A percentile compares a stretch with the other conserved stretches of the same genome.
Evolutionary conservation across 2,797 vertebrate genomes (phyloP).

Genomic region (Enteromius fasciolatus): DNA sequence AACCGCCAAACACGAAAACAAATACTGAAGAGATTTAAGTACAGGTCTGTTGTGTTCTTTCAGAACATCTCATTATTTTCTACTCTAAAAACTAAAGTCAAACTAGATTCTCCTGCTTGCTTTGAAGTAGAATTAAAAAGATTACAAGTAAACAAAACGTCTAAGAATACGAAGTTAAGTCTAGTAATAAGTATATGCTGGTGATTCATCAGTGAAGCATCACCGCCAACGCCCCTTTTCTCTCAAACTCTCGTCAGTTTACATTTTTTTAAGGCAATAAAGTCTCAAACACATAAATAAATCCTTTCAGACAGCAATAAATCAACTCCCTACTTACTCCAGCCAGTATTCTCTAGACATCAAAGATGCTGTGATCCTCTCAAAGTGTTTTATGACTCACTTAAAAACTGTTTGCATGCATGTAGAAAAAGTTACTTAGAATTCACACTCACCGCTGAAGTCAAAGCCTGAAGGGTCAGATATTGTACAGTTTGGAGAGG

Average conservation of each 20-base stretch:
- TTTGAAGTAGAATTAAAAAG: background rate
- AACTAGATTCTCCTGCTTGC: background rate
- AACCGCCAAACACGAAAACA: conserved; percentile 6
- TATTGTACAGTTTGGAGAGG: conserved; percentile 15
- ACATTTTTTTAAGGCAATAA: background rate
- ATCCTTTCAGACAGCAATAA: background rate
- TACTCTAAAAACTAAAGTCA: background rate
- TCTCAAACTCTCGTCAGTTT: conserved; percentile 27
- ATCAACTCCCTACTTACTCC: background rate
- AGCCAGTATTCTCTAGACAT: background rate
- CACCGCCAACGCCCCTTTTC: conserved; percentile 32
- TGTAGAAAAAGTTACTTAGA: background rate
- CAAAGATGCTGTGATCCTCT: background rate
- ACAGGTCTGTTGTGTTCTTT: background rate
- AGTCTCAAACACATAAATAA: background rate
- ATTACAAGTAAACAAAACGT: conserved; percentile 10
- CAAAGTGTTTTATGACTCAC: background rate
- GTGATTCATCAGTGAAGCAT: conserved; percentile 32
- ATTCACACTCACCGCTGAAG: conserved; percentile 65
- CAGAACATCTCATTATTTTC: background rate
- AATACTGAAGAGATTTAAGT: background rate
- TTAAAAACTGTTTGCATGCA: background rate
- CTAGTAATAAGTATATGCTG: conserved; percentile 28
- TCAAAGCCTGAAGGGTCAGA: conserved; percentile 20
- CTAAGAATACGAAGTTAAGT: conserved; percentile 1